Conservation (phyloP, 1,140 invertebrate genomes). For the Lepidurus apus region DNA sequence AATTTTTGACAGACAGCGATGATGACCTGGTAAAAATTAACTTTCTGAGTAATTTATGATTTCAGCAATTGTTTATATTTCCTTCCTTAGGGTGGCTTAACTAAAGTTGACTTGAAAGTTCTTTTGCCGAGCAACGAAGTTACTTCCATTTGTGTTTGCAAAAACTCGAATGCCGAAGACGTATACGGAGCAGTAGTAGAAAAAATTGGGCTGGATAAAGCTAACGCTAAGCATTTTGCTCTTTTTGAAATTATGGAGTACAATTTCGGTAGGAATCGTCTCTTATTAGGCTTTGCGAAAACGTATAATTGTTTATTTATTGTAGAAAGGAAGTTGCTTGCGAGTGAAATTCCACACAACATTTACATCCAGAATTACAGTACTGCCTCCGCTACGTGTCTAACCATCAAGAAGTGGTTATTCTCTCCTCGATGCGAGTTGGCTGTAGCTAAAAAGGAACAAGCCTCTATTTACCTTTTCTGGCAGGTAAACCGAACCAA, state of each 20-base stretch:
- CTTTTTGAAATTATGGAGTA: constrained; percentile 97
- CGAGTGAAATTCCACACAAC: constrained; percentile 92
- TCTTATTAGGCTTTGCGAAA: constrained; percentile 36
- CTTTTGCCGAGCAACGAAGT: constrained; percentile 74
- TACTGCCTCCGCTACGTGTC: constrained; percentile 93
- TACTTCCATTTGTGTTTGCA: constrained; percentile 84
- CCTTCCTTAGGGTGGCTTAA: constrained; percentile 57
- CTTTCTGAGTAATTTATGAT: neutral
- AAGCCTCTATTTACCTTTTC: constrained; percentile 68
- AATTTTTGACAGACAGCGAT: constrained; percentile 89
- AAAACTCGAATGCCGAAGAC: constrained; percentile 81
- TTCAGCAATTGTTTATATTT: neutral
- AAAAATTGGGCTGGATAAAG: constrained; percentile 72
- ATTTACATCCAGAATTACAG: constrained; percentile 99
- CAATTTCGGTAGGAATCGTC: constrained; percentile 69
- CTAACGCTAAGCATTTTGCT: constrained; percentile 86
- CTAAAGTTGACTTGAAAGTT: constrained; percentile 90
- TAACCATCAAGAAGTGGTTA: constrained; percentile 90
- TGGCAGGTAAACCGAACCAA: constrained; percentile 53
- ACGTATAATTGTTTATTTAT: constrained; percentile 26
- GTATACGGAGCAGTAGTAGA: constrained; percentile 86
- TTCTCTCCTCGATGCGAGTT: constrained; percentile 74
- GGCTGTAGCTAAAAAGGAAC: constrained; percentile 55
- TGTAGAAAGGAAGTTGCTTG: constrained; percentile 84
- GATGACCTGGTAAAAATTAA: constrained; percentile 58